Conservation (phyloP, 2,888 invertebrate genomes). For the Petrolisthes cinctipes region DNA sequence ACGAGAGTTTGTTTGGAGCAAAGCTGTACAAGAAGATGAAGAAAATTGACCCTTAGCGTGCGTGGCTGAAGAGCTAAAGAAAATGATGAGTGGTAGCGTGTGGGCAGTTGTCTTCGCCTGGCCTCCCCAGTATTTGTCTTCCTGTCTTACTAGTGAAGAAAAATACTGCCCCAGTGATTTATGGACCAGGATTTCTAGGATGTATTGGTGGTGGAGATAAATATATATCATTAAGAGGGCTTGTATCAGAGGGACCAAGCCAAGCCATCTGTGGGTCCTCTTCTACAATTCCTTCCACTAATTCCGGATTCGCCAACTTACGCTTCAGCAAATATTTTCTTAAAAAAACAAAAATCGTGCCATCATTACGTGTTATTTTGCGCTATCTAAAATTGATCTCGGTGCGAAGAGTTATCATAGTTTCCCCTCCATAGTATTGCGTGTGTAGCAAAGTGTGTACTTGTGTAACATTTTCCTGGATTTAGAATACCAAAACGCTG, state of each 20-base stretch:
- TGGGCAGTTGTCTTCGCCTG: conserved; percentile 46
- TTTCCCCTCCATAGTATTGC: too few species aligned
- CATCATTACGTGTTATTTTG: too few species aligned
- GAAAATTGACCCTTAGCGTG: neutral
- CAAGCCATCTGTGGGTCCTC: neutral
- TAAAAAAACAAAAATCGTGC: too few species aligned
- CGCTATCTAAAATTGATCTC: too few species aligned
- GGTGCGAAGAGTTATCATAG: too few species aligned
- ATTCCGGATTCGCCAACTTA: neutral
- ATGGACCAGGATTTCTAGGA: conserved; percentile 44
- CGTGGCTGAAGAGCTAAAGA: conserved; percentile 5
- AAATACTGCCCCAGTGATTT: conserved; percentile 40
- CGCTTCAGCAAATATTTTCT: neutral
- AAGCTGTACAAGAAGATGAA: neutral
- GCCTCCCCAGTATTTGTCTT: conserved; percentile 43
- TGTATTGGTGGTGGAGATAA: conserved; percentile 46
- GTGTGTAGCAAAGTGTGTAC: too few species aligned
- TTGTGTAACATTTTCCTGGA: too few species aligned
- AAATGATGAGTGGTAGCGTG: conserved; percentile 37
- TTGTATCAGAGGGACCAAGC: conserved; percentile 24
- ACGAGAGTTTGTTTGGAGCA: neutral
- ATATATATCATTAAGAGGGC: conserved; percentile 43
- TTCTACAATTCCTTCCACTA: neutral
- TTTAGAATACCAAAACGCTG: too few species aligned
- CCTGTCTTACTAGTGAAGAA: conserved; percentile 46